Evolutionary conservation across 2,888 invertebrate genomes (phyloP).

Genomic region (Timandra comae): DNA sequence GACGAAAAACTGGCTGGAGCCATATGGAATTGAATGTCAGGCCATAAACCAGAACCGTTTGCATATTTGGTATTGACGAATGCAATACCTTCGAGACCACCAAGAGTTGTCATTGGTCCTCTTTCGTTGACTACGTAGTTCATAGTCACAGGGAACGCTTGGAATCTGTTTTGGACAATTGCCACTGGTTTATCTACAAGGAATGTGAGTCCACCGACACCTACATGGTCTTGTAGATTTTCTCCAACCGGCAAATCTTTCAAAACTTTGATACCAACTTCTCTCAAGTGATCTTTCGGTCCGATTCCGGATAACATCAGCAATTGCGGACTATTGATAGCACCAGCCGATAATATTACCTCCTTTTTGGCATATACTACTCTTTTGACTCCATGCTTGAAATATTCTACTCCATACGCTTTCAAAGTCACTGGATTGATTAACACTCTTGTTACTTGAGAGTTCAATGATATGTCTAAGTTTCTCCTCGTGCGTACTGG

Average conservation of each 20-base stretch:
- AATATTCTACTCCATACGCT: slow-evolving; percentile 88
- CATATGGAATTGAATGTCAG: slow-evolving; percentile 95
- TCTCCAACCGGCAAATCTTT: slow-evolving; percentile 87
- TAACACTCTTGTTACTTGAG: slow-evolving; percentile 85
- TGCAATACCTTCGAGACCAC: slow-evolving; percentile 91
- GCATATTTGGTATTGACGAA: slow-evolving; percentile 91
- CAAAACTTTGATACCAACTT: slow-evolving; percentile 83
- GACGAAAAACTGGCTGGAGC: slow-evolving; percentile 92
- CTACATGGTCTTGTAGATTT: slow-evolving; percentile 92
- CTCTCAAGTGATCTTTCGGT: slow-evolving; percentile 81
- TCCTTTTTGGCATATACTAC: slow-evolving; percentile 86
- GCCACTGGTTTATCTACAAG: slow-evolving; percentile 89
- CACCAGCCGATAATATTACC: slow-evolving; percentile 91
- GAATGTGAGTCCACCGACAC: slow-evolving; percentile 88
- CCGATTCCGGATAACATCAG: slow-evolving; percentile 94
- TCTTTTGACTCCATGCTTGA: slow-evolving; percentile 82
- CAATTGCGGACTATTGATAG: slow-evolving; percentile 94
- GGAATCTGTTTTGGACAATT: slow-evolving; percentile 86
- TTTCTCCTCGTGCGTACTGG: slow-evolving; percentile 86
- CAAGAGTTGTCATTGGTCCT: slow-evolving; percentile 91
- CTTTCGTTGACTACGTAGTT: slow-evolving; percentile 86
- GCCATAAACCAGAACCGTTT: slow-evolving; percentile 86
- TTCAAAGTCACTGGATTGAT: slow-evolving; percentile 85
- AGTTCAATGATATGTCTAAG: slow-evolving; percentile 87
- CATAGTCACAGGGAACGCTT: slow-evolving; percentile 87